Conservation (phyloP, 1,140 invertebrate genomes). For the Cydia fagiglandana region DNA sequence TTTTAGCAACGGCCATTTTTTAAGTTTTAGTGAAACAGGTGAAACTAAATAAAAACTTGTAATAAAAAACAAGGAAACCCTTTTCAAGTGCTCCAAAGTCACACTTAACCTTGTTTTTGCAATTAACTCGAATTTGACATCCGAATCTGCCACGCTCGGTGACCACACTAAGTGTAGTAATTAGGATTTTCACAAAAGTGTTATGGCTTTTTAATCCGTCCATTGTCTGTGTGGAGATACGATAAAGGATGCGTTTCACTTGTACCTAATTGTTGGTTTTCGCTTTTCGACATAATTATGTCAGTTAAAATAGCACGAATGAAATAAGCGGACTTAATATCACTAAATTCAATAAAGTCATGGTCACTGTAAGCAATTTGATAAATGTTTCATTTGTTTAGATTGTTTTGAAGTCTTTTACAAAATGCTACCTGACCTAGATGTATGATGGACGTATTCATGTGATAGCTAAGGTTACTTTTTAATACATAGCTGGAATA, state of each 20-base stretch:
- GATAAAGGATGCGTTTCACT: constrained; percentile 23
- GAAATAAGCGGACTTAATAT: background rate
- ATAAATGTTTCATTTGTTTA: background rate
- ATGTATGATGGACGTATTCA: no score
- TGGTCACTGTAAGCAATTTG: background rate
- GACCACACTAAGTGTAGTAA: constrained; percentile 20
- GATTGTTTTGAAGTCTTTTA: background rate
- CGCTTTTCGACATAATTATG: constrained; percentile 24
- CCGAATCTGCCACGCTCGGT: constrained; percentile 11
- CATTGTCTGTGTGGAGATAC: constrained; percentile 21
- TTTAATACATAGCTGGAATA: no score
- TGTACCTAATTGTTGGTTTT: constrained; percentile 4
- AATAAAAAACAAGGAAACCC: background rate
- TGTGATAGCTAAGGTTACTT: no score
- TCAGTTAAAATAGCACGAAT: background rate
- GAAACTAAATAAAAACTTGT: no score
- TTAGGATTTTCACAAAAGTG: constrained; percentile 27
- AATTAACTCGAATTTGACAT: constrained; percentile 24
- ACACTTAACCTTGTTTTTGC: background rate
- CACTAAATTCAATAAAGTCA: background rate
- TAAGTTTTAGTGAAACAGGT: no score
- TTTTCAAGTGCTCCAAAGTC: background rate
- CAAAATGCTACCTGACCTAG: no score
- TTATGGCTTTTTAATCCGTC: constrained; percentile 27
- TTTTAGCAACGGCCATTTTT: no score